Evolutionary conservation across 1,140 invertebrate species (phyloP).

Genomic region (Danaus plexippus): DNA sequence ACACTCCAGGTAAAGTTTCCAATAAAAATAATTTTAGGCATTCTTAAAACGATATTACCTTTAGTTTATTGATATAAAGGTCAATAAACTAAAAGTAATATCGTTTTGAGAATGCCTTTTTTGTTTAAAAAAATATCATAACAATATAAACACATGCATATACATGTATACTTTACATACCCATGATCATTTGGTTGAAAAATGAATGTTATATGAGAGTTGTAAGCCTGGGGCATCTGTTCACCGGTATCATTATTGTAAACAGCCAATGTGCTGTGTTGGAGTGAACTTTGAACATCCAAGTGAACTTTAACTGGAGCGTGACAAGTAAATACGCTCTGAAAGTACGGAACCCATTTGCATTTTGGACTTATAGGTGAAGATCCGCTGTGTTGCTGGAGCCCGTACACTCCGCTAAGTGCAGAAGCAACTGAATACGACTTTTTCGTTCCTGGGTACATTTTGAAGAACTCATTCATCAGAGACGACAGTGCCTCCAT

Average conservation of each 20-base stretch:
- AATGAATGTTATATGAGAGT: constrained; percentile 46
- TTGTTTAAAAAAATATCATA: no score
- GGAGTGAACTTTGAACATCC: constrained; percentile 38
- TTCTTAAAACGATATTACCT: no score
- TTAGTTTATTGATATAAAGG: no score
- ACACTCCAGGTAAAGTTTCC: no score
- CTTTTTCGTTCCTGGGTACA: constrained; percentile 42
- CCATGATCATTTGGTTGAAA: constrained; percentile 43
- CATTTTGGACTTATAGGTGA: constrained; percentile 33
- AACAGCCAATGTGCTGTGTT: constrained; percentile 33
- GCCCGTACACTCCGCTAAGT: constrained; percentile 35
- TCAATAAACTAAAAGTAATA: no score
- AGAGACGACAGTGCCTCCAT: constrained; percentile 40
- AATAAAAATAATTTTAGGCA: no score
- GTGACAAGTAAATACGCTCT: constrained; percentile 54
- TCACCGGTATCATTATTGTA: constrained; percentile 49
- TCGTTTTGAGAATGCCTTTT: no score
- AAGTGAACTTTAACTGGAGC: constrained; percentile 48
- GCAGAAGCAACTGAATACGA: constrained; percentile 53
- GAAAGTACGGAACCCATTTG: constrained; percentile 57
- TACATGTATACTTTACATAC: constrained; percentile 25
- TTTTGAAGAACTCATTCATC: constrained; percentile 58
- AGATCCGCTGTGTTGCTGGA: constrained; percentile 38
- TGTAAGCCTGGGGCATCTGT: constrained; percentile 42
- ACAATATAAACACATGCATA: not conserved